Evolutionary conservation across 1,140 invertebrate genomes (phyloP).

Genomic region (Argopecten irradians): DNA sequence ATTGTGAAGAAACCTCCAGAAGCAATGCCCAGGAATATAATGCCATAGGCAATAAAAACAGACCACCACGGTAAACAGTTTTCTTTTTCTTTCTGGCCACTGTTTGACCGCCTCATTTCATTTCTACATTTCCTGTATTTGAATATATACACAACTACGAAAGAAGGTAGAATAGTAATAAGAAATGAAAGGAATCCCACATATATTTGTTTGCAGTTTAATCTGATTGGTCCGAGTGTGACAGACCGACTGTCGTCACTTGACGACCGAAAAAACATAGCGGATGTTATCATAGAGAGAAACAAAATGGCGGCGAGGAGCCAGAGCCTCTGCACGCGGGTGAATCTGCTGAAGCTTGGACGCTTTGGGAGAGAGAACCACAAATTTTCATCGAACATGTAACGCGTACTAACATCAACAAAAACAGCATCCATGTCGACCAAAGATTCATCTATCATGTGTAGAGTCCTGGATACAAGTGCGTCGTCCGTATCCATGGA

Average conservation of each 20-base stretch:
- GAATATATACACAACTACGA: constrained; percentile 52
- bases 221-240: constrained; percentile 75
- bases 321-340: constrained; percentile 70
- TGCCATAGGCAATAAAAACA: constrained; percentile 62
- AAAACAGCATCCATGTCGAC: constrained; percentile 45
- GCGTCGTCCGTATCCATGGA: background rate
- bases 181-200: constrained; percentile 65
- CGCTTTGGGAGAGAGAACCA: constrained; percentile 66
- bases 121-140: constrained; percentile 42
- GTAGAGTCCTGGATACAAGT: background rate
- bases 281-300: constrained; percentile 70
- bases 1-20: constrained; percentile 78
- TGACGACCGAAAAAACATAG: constrained; percentile 72
- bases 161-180: constrained; percentile 72
- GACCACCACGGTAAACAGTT: constrained; percentile 63
- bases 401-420: constrained; percentile 71
- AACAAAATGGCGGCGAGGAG: constrained; percentile 66
- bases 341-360: constrained; percentile 65
- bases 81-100: background rate
- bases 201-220: constrained; percentile 71
- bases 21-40: constrained; percentile 73
- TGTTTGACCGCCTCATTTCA: background rate
- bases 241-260: constrained; percentile 57
- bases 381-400: constrained; percentile 64
- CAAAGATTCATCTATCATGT: background rate